phyloP scores from a whole-genome alignment of 2,888 invertebrate genomes.

The Drosophila maculinotata region DNA sequence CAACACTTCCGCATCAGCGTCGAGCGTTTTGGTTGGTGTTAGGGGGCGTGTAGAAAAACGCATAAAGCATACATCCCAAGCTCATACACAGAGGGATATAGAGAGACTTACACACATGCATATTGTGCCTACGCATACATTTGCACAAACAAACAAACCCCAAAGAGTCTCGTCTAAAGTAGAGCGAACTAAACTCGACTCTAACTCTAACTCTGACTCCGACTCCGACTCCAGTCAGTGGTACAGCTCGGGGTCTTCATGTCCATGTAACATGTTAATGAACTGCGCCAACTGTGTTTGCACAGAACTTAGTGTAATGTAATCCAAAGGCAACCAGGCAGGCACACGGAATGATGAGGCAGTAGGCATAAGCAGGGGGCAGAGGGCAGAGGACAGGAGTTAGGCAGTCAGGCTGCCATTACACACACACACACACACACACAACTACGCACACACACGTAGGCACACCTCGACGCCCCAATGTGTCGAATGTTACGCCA shows the following conservation, averaged over 20 bases:
- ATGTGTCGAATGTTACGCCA: slow-evolving; percentile 82
- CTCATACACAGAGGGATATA: slow-evolving; percentile 6
- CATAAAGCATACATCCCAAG: slow-evolving; percentile 59
- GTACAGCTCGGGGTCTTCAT: slow-evolving; percentile 45
- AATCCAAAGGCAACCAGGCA: slow-evolving; percentile 69
- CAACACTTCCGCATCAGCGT: slow-evolving; percentile 76
- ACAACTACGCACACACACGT: slow-evolving; percentile 7
- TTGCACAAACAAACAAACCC: slow-evolving; percentile 65
- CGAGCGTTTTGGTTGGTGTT: slow-evolving; percentile 34
- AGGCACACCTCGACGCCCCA: slow-evolving; percentile 75
- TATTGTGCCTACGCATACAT: slow-evolving; percentile 77
- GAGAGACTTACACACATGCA: slow-evolving; percentile 57
- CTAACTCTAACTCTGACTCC: slow-evolving; percentile 12
- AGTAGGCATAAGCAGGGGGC: slow-evolving; percentile 20
- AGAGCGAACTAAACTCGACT: slow-evolving; percentile 68
- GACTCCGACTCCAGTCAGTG: slow-evolving; percentile 10
- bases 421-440: slow-evolving; percentile 29
- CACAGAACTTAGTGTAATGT: slow-evolving; percentile 80
- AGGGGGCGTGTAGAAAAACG: slow-evolving; percentile 47
- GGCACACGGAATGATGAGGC: slow-evolving; percentile 28
- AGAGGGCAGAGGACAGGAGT: slow-evolving; percentile 8
- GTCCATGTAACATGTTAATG: slow-evolving; percentile 82
- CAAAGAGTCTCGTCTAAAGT: slow-evolving; percentile 70
- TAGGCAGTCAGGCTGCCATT: slow-evolving; percentile 43
- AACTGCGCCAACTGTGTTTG: slow-evolving; percentile 82